Base-by-base conservation (phyloP, 2,797 vertebrate species). In the Myotis myotis region DNA sequence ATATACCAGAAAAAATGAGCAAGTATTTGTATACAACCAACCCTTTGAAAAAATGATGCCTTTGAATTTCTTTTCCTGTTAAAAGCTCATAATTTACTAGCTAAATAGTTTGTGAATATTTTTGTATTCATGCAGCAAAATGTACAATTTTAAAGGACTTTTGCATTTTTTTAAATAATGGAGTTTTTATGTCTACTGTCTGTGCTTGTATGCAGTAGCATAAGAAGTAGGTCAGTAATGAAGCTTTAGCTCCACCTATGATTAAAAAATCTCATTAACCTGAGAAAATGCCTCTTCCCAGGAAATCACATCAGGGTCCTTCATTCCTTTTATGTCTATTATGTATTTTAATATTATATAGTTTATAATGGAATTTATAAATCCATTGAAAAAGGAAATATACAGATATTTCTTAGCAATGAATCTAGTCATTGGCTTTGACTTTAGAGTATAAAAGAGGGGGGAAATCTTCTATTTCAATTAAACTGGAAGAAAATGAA, bases 71-170 rank as follows among this genome's bases (percentile, higher is more conserved):
- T 78, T 93, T 92, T 85, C 36, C 60, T 88, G 60, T 55, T 79
- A 66, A 88, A 91, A 86, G 13, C 44, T 89, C 53, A 85, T n/a
- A 36, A 66, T 75, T 95, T 51, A 74, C 80, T 91, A 71, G 72
- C 25, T 87, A 55, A 87, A 44, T 71, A 89, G 55, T 68, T 68
- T 91, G 62, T 47, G 60, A 81, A 95, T 53, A 86, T 85, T 94
- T 87, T 41, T 91, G 20, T 60, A 23, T 82, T 93, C 41, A 66
- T 89, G 62, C 87, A 30, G 74, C 66, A 84, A 91, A 91, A 84
- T 68, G 66, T 55, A 68, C 49, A 86, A 25, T 94, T 96, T 86
- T 53, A 93, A 95, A 94, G 9, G 44, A 19, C 30, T 87, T 91
- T 41, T 23, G 13, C 38, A 38, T 72, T 79, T 93, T 95, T 95